phyloP scores from a whole-genome alignment of 1,140 invertebrate genomes.

The Drosophila ambigua region DNA sequence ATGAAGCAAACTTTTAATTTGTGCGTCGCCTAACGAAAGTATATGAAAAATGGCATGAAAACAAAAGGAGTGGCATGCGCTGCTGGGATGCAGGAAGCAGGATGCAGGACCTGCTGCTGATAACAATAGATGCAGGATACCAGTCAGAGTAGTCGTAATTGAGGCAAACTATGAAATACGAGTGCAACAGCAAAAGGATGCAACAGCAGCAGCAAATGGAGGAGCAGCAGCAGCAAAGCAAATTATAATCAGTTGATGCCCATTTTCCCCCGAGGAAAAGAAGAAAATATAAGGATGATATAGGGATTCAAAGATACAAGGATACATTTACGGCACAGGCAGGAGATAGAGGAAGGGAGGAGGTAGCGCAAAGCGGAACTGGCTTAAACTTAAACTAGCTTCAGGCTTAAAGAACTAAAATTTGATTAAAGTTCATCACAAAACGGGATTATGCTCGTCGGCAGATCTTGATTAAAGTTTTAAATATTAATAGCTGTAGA shows the following conservation, averaged over 20 bases:
- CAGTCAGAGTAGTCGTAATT: conserved; percentile 29
- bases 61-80: conserved; percentile 38
- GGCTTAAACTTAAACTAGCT: too few species aligned
- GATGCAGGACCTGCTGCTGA: conserved; percentile 7
- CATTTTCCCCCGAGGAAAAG: not conserved
- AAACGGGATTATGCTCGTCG: not conserved
- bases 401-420: too few species aligned
- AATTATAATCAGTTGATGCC: conserved; percentile 38
- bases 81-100: conserved; percentile 4
- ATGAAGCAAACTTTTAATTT: conserved; percentile 53
- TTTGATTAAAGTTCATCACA: too few species aligned
- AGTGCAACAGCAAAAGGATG: conserved; percentile 38
- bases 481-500: too few species aligned
- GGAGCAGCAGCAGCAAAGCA: conserved; percentile 4
- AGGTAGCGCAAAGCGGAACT: too few species aligned
- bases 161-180: conserved; percentile 57
- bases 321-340: not conserved
- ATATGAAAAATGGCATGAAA: conserved; percentile 62
- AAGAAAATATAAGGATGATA: conserved; percentile 22
- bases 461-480: too few species aligned
- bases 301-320: conserved; percentile 22
- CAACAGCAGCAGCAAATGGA: conserved; percentile 28
- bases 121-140: not conserved
- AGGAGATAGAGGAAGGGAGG: too few species aligned
- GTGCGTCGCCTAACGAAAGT: conserved; percentile 54